A percentile compares a stretch with the other conserved stretches of the same genome.
Evolutionary conservation across 1,140 invertebrate genomes (phyloP).

Genomic region (Trichogramma pretiosum): DNA sequence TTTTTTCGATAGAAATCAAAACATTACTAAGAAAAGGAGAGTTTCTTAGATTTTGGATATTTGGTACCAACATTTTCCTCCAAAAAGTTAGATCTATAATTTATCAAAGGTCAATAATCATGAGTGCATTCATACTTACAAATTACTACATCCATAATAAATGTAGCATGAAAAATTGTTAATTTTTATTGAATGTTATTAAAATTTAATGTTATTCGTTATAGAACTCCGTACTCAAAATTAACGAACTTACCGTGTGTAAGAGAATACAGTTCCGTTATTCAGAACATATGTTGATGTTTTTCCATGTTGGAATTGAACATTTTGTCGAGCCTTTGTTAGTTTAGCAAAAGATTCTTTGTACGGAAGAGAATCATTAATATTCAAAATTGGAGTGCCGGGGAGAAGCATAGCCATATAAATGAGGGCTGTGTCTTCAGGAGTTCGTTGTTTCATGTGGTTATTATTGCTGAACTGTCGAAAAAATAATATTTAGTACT

Average conservation of each 20-base stretch:
- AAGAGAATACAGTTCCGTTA: slow-evolving; percentile 51
- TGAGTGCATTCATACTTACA: too few species aligned
- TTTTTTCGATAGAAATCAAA: too few species aligned
- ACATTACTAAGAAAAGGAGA: too few species aligned
- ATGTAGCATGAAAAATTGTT: slow-evolving; percentile 20
- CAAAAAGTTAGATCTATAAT: too few species aligned
- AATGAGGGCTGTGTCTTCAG: slow-evolving; percentile 44
- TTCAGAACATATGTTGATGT: slow-evolving; percentile 38
- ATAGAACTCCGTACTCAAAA: too few species aligned
- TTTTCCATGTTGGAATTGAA: slow-evolving; percentile 52
- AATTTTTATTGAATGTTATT: slow-evolving; percentile 2
- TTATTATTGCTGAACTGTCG: slow-evolving; percentile 32
- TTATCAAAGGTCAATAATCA: neutral
- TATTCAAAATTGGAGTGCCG: slow-evolving; percentile 60
- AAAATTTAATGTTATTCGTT: too few species aligned
- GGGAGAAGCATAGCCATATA: slow-evolving; percentile 61
- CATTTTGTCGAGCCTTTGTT: slow-evolving; percentile 25
- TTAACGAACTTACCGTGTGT: slow-evolving; percentile 48
- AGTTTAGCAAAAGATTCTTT: slow-evolving; percentile 29
- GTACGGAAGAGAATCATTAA: slow-evolving; percentile 43
- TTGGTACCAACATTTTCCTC: too few species aligned
- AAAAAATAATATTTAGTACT: slow-evolving; percentile 24
- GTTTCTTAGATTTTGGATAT: too few species aligned
- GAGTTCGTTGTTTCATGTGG: slow-evolving; percentile 28
- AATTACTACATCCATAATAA: slow-evolving; percentile 19